Evolutionary conservation across 1,140 invertebrate species (phyloP), one percentile per base, ranked within the genome.

Genomic region (Marisa cornuarietis): DNA sequence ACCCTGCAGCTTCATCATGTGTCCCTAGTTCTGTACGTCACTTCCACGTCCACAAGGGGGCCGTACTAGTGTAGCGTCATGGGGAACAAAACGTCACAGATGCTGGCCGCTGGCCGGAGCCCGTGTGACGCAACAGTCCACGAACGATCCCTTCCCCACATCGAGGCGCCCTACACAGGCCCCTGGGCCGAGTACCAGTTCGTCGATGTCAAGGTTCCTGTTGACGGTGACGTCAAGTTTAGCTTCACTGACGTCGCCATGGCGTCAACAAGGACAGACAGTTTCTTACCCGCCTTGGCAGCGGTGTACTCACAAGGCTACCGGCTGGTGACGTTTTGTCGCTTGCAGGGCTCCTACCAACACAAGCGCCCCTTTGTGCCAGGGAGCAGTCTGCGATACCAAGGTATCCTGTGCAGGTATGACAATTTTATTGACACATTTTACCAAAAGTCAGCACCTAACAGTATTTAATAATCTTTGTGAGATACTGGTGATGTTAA

Each of bases 171-270:
- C 22, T 77, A 77, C 65, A 26, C 49, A 0, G 76, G 76, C 13
- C 76, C 76, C 10, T 77, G 76, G 76, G 65, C 65, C 0, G 76
- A 77, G 51, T 77, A 77, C 76, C 63, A 69, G 76, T 77, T 77
- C 76, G 22, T 69, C 52, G 76, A 77, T 63, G 76, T 77, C 76
- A 77, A n/a, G 5, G 76, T 77, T 11, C 65, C 76, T 24, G 76
- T 77, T 63, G 76, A 77, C 49, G 42, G 61, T 68, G 76, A 77
- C 76, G 76, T 77, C 62, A 77, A 42, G 9, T 77, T 77, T 63
- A 77, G 76, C 76, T 77, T 69, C 63, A 68, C 6, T 77, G 76
- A 77, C 76, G 49, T 68, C 63, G 51, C 63, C 20, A 68, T 77
- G 65, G 54, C 63, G 63, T 77, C 76, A 13, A 54, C 65, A 0